Conservation (phyloP, 2,113 vertebrate genomes). For the Gnathonemus longibarbis region DNA sequence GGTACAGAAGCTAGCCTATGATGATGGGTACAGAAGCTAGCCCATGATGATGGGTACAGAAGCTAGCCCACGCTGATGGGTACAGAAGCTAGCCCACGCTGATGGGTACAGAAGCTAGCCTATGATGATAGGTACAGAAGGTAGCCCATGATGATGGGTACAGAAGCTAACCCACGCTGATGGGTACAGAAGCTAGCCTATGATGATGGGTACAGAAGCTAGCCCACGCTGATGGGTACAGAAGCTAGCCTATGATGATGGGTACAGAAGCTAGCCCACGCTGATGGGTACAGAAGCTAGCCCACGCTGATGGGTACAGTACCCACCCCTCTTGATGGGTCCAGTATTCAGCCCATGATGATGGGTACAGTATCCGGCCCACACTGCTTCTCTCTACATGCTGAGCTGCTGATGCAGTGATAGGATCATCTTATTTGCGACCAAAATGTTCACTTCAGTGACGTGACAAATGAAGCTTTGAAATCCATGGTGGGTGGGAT, state of each 20-base stretch:
- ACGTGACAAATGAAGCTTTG: not conserved
- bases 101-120: not conserved
- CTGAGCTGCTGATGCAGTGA: not conserved
- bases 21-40: too few species aligned
- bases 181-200: not conserved
- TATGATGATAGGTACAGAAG: not conserved
- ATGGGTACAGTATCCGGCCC: not conserved
- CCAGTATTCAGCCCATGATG: not conserved
- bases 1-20: too few species aligned
- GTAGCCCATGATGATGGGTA: not conserved
- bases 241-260: not conserved
- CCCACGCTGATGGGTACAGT: not conserved
- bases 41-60: not conserved
- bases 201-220: not conserved
- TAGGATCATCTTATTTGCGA: not conserved
- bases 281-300: not conserved
- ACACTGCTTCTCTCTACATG: not conserved
- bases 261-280: not conserved
- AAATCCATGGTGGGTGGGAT: not conserved
- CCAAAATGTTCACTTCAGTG: not conserved
- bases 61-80: not conserved
- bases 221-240: not conserved
- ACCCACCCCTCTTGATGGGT: not conserved
- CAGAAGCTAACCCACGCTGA: not conserved
- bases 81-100: not conserved